These are phyloP conservation scores for Tachina lurida DNA, from an alignment of 2,888 invertebrate species.

Conservation along the genomic window DNA sequence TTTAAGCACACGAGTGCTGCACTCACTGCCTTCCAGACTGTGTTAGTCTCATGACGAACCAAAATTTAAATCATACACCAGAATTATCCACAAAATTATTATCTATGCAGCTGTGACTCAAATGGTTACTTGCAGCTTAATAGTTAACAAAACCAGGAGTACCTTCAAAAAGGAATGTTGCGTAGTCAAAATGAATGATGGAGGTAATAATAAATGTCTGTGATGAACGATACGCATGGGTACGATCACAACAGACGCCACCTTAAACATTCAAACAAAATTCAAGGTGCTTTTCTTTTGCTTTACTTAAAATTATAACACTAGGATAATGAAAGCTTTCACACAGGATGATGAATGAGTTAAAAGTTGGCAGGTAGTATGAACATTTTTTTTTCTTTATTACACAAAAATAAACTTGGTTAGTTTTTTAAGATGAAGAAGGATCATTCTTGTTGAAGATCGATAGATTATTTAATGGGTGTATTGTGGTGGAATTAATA, in stretches of 20 bases:
- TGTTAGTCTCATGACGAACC: constrained; percentile 45
- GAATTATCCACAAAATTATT: constrained; percentile 31
- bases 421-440: neutral
- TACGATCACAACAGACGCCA: constrained; percentile 55
- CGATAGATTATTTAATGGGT: constrained; percentile 53
- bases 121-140: constrained; percentile 18
- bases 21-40: neutral
- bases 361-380: constrained; percentile 30
- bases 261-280: constrained; percentile 40
- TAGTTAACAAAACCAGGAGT: constrained; percentile 35
- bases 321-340: constrained; percentile 64
- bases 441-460: constrained; percentile 39
- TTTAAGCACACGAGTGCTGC: neutral
- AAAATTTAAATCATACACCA: constrained; percentile 36
- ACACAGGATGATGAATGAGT: constrained; percentile 60
- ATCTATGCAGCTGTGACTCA: constrained; percentile 58
- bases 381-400: neutral
- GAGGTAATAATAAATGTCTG: constrained; percentile 60
- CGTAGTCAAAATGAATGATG: constrained; percentile 65
- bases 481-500: constrained; percentile 35
- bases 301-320: constrained; percentile 28
- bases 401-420: constrained; percentile 2
- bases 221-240: constrained; percentile 58
- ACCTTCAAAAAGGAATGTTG: constrained; percentile 47
- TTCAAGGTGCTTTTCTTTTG: constrained; percentile 12